Conservation (phyloP, 1,140 invertebrate species). For the Pristionchus pacificus region DNA sequence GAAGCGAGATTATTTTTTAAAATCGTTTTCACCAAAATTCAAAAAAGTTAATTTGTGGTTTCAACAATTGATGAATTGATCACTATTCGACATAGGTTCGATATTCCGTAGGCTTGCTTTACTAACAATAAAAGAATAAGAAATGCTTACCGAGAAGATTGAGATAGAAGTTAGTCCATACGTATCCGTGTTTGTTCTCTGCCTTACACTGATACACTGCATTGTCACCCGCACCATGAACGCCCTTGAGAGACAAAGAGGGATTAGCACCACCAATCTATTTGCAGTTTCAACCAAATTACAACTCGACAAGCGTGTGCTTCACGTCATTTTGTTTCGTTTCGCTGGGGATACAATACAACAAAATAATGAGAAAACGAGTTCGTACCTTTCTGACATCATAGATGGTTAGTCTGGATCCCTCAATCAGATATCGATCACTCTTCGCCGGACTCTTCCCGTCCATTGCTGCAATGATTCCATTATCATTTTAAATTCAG, state of each 20-base stretch:
- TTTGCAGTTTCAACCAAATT: too few relatives aligned
- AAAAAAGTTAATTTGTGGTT: too few relatives aligned
- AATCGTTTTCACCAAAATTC: too few relatives aligned
- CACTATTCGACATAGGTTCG: background rate
- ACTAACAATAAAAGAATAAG: constrained; percentile 1
- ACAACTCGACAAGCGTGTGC: too few relatives aligned
- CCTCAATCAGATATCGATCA: constrained; percentile 64
- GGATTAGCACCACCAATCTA: background rate
- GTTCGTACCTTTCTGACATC: constrained; percentile 68
- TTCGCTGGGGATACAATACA: too few relatives aligned
- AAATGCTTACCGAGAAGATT: constrained; percentile 76
- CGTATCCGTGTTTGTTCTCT: constrained; percentile 81
- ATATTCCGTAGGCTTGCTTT: background rate
- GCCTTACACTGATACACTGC: constrained; percentile 98
- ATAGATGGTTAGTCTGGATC: constrained; percentile 74
- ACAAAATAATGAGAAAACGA: too few relatives aligned
- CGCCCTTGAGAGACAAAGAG: constrained; percentile 44
- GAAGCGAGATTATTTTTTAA: constrained; percentile 34
- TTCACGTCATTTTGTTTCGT: too few relatives aligned
- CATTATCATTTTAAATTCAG: background rate
- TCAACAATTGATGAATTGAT: too few relatives aligned
- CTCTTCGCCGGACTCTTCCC: constrained; percentile 31
- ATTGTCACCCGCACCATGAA: constrained; percentile 69
- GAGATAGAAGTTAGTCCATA: constrained; percentile 84
- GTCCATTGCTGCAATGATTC: constrained; percentile 46